Percentiles rank a stretch among this genome's conserved stretches.
Conservation (phyloP, 2,888 invertebrate species). For the Parnassius mnemosyne region DNA sequence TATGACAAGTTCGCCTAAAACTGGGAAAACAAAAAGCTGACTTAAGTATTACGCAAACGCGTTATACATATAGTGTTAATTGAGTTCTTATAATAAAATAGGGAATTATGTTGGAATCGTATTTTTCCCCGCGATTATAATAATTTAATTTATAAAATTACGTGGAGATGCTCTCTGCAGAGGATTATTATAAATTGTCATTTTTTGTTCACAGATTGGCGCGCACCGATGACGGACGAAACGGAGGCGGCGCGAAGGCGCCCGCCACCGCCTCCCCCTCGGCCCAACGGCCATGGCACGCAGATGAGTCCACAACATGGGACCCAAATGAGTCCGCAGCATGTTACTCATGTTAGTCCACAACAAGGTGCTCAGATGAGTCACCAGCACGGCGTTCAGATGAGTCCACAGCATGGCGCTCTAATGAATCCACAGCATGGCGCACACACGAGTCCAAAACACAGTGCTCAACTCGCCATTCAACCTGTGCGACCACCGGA, state of each 20-base stretch:
- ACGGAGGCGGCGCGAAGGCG: constrained; percentile 68
- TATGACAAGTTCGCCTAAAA: no score
- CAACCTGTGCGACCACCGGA: constrained; percentile 46
- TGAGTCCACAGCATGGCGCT: constrained; percentile 21
- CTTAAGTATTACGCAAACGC: no score
- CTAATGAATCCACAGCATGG: constrained; percentile 17
- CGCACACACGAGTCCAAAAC: constrained; percentile 19
- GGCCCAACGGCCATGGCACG: constrained; percentile 48
- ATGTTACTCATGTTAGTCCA: constrained; percentile 4
- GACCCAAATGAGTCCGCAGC: constrained; percentile 12
- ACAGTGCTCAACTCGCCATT: constrained; percentile 17
- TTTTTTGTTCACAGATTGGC: constrained; percentile 66
- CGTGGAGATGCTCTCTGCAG: not conserved
- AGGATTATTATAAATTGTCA: constrained; percentile 1
- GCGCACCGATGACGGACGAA: constrained; percentile 76
- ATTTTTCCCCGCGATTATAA: no score
- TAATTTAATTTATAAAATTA: no score
- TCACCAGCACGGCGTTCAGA: constrained; percentile 5
- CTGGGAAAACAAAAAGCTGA: no score
- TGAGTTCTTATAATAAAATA: no score
- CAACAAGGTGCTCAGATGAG: constrained; percentile 4
- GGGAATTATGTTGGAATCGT: no score
- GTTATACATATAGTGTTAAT: no score
- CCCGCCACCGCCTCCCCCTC: constrained; percentile 63
- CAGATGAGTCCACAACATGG: constrained; percentile 14